A percentile compares a stretch with the other conserved stretches of the same genome.
Evolutionary conservation across 2,113 vertebrate genomes (phyloP).

Genomic region (Oreotrochilus melanogaster): DNA sequence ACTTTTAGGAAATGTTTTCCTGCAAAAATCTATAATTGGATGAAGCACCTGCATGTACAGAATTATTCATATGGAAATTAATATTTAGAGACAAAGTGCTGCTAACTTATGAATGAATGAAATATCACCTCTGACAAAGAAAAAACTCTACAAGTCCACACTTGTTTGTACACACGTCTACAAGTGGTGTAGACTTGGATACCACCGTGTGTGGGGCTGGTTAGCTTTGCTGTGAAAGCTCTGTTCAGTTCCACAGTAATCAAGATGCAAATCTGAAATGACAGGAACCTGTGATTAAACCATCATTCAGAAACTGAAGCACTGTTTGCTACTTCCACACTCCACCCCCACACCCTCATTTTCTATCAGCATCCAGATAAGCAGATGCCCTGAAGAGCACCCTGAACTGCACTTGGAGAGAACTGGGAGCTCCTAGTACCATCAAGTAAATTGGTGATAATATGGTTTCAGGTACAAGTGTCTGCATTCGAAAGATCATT

Average conservation of each 20-base stretch:
- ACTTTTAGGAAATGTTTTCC: not conserved
- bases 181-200: fast-evolving
- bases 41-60: not conserved
- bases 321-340: not conserved
- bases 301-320: not conserved
- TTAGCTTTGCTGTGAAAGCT: not conserved
- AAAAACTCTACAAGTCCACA: not conserved
- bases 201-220: not conserved
- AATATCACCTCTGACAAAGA: not conserved
- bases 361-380: not conserved
- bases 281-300: not conserved
- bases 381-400: not conserved
- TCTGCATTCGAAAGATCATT: not conserved
- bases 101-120: not conserved
- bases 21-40: not conserved
- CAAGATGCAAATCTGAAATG: not conserved
- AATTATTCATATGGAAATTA: not conserved
- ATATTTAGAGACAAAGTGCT: not conserved
- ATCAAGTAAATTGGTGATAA: not conserved
- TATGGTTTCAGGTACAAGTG: not conserved
- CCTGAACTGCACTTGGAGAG: not conserved
- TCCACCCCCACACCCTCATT: not conserved
- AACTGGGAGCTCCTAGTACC: not conserved
- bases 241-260: not conserved
- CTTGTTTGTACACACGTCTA: not conserved